Base-by-base conservation (phyloP, 1,140 invertebrate genomes). In the Chironomus tepperi region DNA sequence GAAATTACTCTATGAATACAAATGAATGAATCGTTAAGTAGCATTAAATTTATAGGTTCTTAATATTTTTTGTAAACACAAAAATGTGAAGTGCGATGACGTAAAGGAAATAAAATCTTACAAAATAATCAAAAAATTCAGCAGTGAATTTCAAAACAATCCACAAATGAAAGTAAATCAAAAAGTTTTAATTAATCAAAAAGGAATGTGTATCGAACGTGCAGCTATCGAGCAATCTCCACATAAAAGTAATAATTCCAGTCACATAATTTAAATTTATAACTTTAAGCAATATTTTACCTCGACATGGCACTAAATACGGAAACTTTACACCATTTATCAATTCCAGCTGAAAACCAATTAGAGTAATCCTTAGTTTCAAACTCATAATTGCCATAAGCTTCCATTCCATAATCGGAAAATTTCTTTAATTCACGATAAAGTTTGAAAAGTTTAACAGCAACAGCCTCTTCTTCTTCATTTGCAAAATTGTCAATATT, bases 291-390 rank as follows among this genome's bases (percentile, higher is more conserved):
- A 18, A 67, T 67, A 12, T 67, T 12, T 47, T 67, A 67, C 64
- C 18, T 67, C 16, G 65, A 70, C 18, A 9, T 18, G 0, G 93
- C 92, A 83, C 96, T 96, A 77, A 90, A 92, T 7, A 93, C 89
- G 0, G 95, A 95, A 74, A 97, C 95, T 75, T 94, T 90, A 0
- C 97, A 81, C 95, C 96, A 98, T 77, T 94, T 92, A 0, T 91
- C 89, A 0, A 97, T 93, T 3, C 93, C 93, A 65, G 87, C 88
- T 76, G 89, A 88, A 78, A 97, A 98, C 94, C 95, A 97, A 10
- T 87, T 85, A 79, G 96, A 89, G 83, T 93, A 97, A 76, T 87
- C 87, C 9, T 86, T 85, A 76, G 92, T 87, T 57, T 87, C 84
- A 77, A 90, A 88, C 73, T 81, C 78, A 65, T 86, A 83, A 5